Evolutionary conservation across 2,113 vertebrate genomes (phyloP), one percentile per base, ranked within the genome.

Genomic region (Oryzias celebensis): DNA sequence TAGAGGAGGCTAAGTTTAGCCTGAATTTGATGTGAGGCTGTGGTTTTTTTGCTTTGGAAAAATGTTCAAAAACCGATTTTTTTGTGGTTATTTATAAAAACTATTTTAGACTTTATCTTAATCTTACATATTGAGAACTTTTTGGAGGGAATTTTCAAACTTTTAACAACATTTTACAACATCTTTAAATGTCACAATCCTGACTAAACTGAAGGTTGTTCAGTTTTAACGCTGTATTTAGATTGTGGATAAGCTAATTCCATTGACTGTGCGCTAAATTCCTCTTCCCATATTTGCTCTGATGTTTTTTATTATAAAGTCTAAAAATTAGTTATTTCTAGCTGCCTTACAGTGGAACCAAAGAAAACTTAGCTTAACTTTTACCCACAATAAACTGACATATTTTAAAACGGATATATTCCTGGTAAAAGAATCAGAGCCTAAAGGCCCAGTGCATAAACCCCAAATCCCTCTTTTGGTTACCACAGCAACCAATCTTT

Each of bases 401-500:
- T 7, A n/a, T 18, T 44, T 54, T 22, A 56, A 50, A 65, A 22
- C n/a, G 4, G 14, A 44, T 52, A 17, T 6, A 41, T 16, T 43
- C 7, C 17, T 46, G 24, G 17, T 14, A 20, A 44, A 53, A 65
- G 4, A 7, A 36, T 53, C 7, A 50, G 43, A 14, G 22, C 10
- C 60, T 58, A 26, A 68, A 84, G 58, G 58, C 54, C 57, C 62
- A 66, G 50, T 61, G 56, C 23, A 62, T 53, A 51, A 64, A 22
- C 63, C 58, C 31, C 7, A 82, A 87, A 78, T 82, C 72, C 71
- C 13, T 62, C 28, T 28, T 64, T 58, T 8, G n/a, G 72, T 82
- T 79, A 44, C 78, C 59, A 78, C 50, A 63, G 66, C 41, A 71
- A 72, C 71, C 83, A 81, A 87, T 88, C 83, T 75, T 56, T 48